These are phyloP conservation scores for Eulemur mongoz DNA, from an alignment of 2,797 vertebrate genomes.

Conservation along the genomic window DNA sequence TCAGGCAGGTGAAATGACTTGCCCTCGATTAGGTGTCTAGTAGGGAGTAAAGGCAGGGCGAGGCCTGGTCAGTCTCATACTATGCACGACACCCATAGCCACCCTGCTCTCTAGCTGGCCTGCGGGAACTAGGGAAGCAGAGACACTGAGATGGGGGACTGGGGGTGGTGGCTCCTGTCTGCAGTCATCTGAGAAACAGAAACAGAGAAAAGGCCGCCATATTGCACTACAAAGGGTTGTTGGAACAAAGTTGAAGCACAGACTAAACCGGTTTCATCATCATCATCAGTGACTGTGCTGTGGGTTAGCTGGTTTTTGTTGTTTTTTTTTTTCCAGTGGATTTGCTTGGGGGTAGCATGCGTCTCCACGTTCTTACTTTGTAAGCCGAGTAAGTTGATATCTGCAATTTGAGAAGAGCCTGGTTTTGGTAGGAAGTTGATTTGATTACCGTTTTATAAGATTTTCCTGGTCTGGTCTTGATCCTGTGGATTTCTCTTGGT, in stretches of 20 bases:
- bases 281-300: background rate
- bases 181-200: fast-evolving
- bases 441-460: background rate
- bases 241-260: fast-evolving
- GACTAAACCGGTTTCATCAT: fast-evolving
- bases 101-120: fast-evolving
- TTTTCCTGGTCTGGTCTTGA: constrained; percentile 49
- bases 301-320: background rate
- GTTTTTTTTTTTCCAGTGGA: background rate
- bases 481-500: constrained; percentile 50
- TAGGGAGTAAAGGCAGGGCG: background rate
- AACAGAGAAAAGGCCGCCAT: background rate
- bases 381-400: background rate
- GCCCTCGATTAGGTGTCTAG: background rate
- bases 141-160: fast-evolving
- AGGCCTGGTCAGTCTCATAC: background rate
- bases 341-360: background rate
- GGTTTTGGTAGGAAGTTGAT: constrained; percentile 35
- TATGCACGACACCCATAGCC: background rate
- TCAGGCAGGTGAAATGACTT: background rate
- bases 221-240: fast-evolving
- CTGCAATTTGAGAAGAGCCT: constrained; percentile 19
- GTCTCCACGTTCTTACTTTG: background rate
- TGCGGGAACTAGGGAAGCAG: fast-evolving
- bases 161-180: fast-evolving